These are phyloP conservation scores for Drosophila ustulata DNA, from an alignment of 2,888 invertebrate species.

Conservation along the genomic window DNA sequence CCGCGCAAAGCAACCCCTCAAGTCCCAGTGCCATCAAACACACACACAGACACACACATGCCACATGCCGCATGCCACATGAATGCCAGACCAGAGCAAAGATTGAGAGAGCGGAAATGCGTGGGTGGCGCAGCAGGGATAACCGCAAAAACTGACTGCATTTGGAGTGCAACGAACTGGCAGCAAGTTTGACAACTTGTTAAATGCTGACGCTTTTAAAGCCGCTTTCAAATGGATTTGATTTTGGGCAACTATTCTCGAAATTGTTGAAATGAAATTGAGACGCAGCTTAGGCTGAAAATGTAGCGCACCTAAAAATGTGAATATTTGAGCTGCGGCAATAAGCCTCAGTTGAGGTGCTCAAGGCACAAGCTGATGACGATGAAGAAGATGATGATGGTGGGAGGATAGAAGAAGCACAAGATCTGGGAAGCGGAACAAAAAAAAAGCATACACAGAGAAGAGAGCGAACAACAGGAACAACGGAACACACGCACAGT, in stretches of 20 bases:
- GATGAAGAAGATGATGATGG: constrained; percentile 15
- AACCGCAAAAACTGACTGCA: constrained; percentile 28
- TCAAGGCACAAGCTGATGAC: constrained; percentile 29
- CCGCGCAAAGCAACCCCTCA: constrained; percentile 65
- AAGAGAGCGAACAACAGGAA: constrained; percentile 42
- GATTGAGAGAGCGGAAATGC: constrained; percentile 66
- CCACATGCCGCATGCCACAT: constrained; percentile 59
- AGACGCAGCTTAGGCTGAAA: constrained; percentile 23
- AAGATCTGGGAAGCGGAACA: constrained; percentile 25
- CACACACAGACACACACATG: constrained; percentile 49
- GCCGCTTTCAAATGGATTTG: constrained; percentile 12
- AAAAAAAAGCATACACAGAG: constrained; percentile 24
- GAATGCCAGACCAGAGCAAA: constrained; percentile 51
- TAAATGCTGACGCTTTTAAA: constrained; percentile 49
- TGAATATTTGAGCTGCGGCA: constrained; percentile 42
- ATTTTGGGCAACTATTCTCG: constrained; percentile 6
- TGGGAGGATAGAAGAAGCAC: constrained; percentile 19
- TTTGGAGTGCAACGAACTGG: constrained; percentile 58
- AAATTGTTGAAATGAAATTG: background rate
- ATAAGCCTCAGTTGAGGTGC: constrained; percentile 42
- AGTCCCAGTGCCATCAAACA: constrained; percentile 38
- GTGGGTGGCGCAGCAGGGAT: constrained; percentile 26
- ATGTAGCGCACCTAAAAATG: constrained; percentile 35
- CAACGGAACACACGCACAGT: constrained; percentile 60
- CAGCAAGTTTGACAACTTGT: constrained; percentile 52